These are phyloP conservation scores for Diceros bicornis DNA, from an alignment of 2,797 vertebrate genomes.

Conservation along the genomic window DNA sequence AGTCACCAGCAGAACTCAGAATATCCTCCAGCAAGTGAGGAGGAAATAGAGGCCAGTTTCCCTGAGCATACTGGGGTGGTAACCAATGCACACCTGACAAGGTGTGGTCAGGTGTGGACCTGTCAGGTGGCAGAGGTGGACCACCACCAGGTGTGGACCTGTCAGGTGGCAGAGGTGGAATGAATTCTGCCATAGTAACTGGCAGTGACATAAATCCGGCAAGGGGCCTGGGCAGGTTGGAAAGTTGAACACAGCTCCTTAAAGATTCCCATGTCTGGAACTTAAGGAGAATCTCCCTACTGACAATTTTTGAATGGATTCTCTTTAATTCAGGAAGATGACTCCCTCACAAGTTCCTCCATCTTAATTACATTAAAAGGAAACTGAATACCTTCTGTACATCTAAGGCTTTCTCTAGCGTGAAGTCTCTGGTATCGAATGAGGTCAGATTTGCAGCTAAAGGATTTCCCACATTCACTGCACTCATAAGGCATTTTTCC, in stretches of 20 bases:
- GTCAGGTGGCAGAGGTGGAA: neutral
- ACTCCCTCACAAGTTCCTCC: neutral
- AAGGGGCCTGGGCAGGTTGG: neutral
- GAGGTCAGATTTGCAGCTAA: constrained; percentile 44
- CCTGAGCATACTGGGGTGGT: neutral
- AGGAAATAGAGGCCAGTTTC: neutral
- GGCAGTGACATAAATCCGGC: neutral
- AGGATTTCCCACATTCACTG: constrained; percentile 46
- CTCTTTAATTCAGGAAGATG: neutral
- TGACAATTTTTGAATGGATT: neutral
- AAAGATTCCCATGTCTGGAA: neutral
- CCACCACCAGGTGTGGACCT: neutral
- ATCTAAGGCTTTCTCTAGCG: constrained; percentile 27
- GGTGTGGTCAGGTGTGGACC: too few relatives aligned
- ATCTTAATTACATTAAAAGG: neutral
- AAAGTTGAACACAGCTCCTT: neutral
- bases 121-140: too few relatives aligned
- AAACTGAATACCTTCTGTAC: neutral
- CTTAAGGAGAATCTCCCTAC: neutral
- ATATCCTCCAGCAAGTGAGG: neutral
- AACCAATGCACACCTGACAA: neutral
- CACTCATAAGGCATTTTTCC: constrained; percentile 54
- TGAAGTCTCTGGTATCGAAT: constrained; percentile 63
- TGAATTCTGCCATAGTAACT: neutral
- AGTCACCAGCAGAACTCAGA: neutral